Evolutionary conservation across 1,140 invertebrate genomes (phyloP).

Genomic region (Araneus ventricosus): DNA sequence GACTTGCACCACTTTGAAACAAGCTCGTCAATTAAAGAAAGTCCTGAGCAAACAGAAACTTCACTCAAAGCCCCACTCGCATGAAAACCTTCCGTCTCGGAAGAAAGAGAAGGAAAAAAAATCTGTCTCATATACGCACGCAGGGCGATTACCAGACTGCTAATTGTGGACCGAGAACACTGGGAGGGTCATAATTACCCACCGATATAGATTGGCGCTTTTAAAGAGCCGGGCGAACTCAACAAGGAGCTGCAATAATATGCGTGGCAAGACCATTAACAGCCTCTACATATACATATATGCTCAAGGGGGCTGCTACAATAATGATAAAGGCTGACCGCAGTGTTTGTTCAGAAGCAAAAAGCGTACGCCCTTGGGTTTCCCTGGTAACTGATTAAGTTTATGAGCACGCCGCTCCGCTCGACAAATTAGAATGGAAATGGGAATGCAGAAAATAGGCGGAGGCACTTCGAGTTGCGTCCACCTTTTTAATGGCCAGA

Average conservation of each 20-base stretch:
- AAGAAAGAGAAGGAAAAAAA: neutral
- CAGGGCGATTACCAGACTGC: conserved; percentile 31
- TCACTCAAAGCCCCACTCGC: neutral
- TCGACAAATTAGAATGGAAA: conserved; percentile 75
- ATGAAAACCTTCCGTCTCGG: neutral
- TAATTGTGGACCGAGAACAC: conserved; percentile 66
- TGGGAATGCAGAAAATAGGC: conserved; percentile 55
- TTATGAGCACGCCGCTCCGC: conserved; percentile 63
- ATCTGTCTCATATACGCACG: conserved; percentile 16
- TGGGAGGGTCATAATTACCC: conserved; percentile 63
- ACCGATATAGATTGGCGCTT: conserved; percentile 71
- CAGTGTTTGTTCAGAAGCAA: conserved; percentile 73
- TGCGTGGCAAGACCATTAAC: conserved; percentile 67
- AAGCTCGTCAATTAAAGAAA: neutral
- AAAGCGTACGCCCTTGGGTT: conserved; percentile 62
- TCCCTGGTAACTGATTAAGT: conserved; percentile 73
- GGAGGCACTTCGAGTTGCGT: neutral
- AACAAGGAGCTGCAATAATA: conserved; percentile 70
- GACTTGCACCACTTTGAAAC: neutral
- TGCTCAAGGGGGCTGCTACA: conserved; percentile 65
- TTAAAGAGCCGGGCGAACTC: conserved; percentile 37
- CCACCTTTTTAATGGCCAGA: conserved; percentile 60
- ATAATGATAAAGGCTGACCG: conserved; percentile 71
- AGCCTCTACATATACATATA: conserved; percentile 61
- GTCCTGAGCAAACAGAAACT: neutral